Conservation (phyloP, 2,113 vertebrate genomes). For the Microtus pennsylvanicus region DNA sequence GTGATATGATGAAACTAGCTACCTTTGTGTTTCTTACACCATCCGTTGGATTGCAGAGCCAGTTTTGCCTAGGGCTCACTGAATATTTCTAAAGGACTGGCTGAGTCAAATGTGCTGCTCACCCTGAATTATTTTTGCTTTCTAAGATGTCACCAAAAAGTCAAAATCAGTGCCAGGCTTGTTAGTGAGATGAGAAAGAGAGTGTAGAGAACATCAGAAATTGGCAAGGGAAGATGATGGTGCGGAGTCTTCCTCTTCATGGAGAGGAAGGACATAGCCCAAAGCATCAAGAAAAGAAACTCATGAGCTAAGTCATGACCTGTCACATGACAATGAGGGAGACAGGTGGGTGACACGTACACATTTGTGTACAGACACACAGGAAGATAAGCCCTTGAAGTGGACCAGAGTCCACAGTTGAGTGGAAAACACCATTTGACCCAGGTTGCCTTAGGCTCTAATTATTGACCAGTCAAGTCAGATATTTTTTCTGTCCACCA, state of each 20-base stretch:
- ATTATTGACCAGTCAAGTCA: conserved; percentile 37
- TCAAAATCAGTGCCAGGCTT: background rate
- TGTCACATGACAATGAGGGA: background rate
- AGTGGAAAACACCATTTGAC: background rate
- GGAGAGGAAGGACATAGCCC: background rate
- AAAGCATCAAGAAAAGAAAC: background rate
- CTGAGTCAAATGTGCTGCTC: background rate
- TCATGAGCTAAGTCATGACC: background rate
- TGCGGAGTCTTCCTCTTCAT: background rate
- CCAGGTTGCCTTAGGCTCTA: background rate
- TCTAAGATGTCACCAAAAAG: background rate
- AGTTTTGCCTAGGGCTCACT: background rate
- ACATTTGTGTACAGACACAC: background rate
- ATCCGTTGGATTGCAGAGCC: background rate
- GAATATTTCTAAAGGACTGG: conserved; percentile 50
- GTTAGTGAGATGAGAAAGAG: background rate
- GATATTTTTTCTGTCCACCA: background rate
- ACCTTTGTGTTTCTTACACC: background rate
- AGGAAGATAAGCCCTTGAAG: background rate
- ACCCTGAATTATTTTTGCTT: conserved; percentile 48
- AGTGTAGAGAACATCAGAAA: background rate
- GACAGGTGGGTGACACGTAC: background rate
- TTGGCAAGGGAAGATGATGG: background rate
- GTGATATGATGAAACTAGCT: background rate
- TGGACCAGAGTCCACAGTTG: background rate